Percentiles rank a stretch among this genome's conserved stretches.
Conservation (phyloP, 2,888 invertebrate genomes). For the Octonoba sinensis region DNA sequence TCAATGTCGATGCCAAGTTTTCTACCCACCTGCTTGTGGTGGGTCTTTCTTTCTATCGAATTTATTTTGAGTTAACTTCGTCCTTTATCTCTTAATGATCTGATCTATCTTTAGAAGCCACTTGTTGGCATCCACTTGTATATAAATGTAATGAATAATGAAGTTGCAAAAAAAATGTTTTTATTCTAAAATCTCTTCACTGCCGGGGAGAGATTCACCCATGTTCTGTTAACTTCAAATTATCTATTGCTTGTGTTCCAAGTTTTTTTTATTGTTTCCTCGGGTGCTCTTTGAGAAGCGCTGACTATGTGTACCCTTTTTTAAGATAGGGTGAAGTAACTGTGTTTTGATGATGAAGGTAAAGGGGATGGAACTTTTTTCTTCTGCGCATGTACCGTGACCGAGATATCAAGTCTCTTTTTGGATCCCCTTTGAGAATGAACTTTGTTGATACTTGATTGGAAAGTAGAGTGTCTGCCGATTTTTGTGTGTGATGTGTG, state of each 20-base stretch:
- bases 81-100: conserved; percentile 46
- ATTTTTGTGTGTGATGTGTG: conserved; percentile 46
- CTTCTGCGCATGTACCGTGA: conserved; percentile 64
- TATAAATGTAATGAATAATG: conserved; percentile 44
- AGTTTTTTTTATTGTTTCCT: conserved; percentile 46
- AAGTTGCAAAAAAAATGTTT: conserved; percentile 11
- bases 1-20: conserved; percentile 39
- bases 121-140: conserved; percentile 43
- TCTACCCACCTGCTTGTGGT: conserved; percentile 45
- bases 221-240: conserved; percentile 28
- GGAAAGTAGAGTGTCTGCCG: conserved; percentile 40
- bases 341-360: conserved; percentile 54
- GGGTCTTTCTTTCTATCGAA: conserved; percentile 17
- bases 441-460: conserved; percentile 56
- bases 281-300: conserved; percentile 13
- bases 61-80: conserved; percentile 37
- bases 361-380: conserved; percentile 56
- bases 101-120: conserved; percentile 53
- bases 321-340: conserved; percentile 56
- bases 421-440: conserved; percentile 40
- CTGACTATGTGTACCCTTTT: conserved; percentile 57
- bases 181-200: conserved; percentile 24
- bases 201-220: conserved; percentile 12
- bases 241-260: conserved; percentile 40
- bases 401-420: conserved; percentile 51